Base-by-base conservation (phyloP, 2,797 vertebrate genomes). In the Danio tinwini region DNA sequence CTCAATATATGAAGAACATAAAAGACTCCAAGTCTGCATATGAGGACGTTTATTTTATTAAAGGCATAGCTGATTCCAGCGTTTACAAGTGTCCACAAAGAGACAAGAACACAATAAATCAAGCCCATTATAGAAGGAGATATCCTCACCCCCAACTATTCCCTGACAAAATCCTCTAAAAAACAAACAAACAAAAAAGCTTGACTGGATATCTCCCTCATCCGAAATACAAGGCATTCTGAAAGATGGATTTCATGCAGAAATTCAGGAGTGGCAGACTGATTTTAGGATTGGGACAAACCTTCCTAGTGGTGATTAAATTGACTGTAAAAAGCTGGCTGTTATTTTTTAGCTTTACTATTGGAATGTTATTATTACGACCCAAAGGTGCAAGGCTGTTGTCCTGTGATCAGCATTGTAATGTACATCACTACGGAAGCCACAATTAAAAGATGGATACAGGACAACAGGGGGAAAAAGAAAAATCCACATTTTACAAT, bases 41-140 rank as follows among this genome's bases (percentile, higher is more conserved):
- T 92, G 94, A 96, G 94, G 96, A 97, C 94, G 92, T 94, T 93
- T 92, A 95, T 93, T 82, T 93, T 93, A 93, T 97, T 97, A 94
- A 98, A 96, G 95, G 95, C 94, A 94, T 94, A 95, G 94, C 93
- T 93, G 94, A 96, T 93, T 95, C 92, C 93, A 94, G 92, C 93
- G 92, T 92, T 93, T 95, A 94, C 95, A 72, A 89, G 87, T 64
- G 93, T 95, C 94, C 94, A 96, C 93, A 93, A 92, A 94, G 90
- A 94, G 91, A 94, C 91, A 91, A 87, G 64, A 93, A 92, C 91
- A 95, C 91, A 95, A 93, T 93, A 92, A 92, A 91, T 91, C 91
- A 92, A 93, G 93, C 91, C 90, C 90, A 90, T 91, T 92, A 89
- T 87, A 88, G 88, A 84, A 87, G 88, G 88, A 88, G 83, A 86